Evolutionary conservation across 2,797 vertebrate genomes (phyloP).

Genomic region (Periparus ater): DNA sequence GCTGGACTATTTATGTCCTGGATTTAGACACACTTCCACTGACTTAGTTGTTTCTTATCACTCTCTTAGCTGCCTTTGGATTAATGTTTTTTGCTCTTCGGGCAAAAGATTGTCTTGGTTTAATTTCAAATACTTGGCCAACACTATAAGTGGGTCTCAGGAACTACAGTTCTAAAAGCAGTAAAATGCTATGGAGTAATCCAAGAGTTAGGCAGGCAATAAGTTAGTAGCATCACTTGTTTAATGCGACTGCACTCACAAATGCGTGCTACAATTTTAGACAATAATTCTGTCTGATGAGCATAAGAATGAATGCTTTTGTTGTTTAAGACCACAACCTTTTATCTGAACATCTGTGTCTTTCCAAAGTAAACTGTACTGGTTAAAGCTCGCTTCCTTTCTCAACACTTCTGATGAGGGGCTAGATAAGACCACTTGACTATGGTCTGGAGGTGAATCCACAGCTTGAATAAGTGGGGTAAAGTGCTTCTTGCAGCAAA

Average conservation of each 20-base stretch:
- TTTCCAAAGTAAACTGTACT: background rate
- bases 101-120: background rate
- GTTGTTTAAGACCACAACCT: constrained; percentile 11
- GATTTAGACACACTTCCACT: constrained; percentile 1
- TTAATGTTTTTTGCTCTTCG: background rate
- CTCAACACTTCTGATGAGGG: background rate
- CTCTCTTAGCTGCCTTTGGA: background rate
- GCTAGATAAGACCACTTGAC: background rate
- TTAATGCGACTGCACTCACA: background rate
- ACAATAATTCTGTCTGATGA: background rate
- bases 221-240: background rate
- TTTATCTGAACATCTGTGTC: background rate
- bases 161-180: background rate
- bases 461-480: background rate
- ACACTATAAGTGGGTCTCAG: background rate
- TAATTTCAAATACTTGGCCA: background rate
- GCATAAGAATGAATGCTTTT: background rate
- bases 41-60: background rate
- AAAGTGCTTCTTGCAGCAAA: background rate
- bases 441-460: background rate
- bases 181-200: background rate
- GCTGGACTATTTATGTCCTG: background rate
- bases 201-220: background rate
- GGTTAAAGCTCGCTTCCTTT: background rate
- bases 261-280: background rate